Evolutionary conservation across 2,888 invertebrate species (phyloP), one percentile per base, ranked within the genome.

Genomic region (Molanna angustata): DNA sequence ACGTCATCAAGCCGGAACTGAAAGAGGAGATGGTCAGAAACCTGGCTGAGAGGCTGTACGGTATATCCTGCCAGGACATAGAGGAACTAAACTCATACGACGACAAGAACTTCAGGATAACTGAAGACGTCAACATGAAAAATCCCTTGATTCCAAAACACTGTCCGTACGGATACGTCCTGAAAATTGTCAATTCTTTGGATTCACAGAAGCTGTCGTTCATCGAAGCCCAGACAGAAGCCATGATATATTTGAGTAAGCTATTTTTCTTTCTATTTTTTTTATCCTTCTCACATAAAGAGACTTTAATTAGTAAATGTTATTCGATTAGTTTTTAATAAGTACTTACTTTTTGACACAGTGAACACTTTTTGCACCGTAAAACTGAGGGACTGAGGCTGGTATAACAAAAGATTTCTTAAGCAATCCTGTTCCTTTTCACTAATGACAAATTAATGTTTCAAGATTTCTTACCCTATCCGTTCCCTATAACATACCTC

Each of bases 111-210:
- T 89, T 82, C 67, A 82, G 80, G 63, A 72, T 90, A 9, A 66
- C 71, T 1, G 85, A 85, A 57, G 75, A 76, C 7, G 73, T 76
- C 0, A 76, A 77, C 54, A 74, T 79, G 54, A 77, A 79, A 65
- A 86, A 86, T 67, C 80, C 82, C 0, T 64, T 84, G 16, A 79
- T 83, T 54, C 70, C 75, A 0, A 65, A 71, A 2, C 74, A 79
- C 57, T 75, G 76, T 57, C 71, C 78, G 0, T 67, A 83, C 60
- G 88, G 88, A 0, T 90, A 88, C 64, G 84, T 90, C 16, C 69
- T 94, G 52, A 94, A 94, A 76, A 82, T 94, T 43, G 76, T 90
- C 61, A 94, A 94, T 71, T 81, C 87, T 0, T 72, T 88, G 66
- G 92, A 94, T 68, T 89, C 94, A 0, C 76, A 80, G 63, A 85